A percentile compares a stretch with the other conserved stretches of the same genome.
phyloP scores from a whole-genome alignment of 2,113 vertebrate genomes.

The Gnathonemus echidnorhynchus region DNA sequence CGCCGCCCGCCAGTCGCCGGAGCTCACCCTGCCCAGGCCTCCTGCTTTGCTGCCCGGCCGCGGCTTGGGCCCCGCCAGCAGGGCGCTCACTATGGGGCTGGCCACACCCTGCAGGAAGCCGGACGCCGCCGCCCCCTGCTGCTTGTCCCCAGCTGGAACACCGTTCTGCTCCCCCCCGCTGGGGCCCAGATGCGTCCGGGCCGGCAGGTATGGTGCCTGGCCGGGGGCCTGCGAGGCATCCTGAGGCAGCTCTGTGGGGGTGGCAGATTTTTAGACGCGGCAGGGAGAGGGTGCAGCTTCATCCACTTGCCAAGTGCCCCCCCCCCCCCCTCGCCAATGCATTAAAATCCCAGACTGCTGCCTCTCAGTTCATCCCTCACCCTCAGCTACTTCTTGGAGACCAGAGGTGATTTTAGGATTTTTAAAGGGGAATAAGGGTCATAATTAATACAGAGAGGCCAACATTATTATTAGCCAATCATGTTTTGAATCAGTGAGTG shows the following conservation, averaged over 20 bases:
- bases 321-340: neutral
- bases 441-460: neutral
- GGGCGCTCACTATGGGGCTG: conserved; percentile 49
- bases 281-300: neutral
- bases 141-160: conserved; percentile 57
- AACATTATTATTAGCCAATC: neutral
- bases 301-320: neutral
- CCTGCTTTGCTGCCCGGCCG: conserved; percentile 45
- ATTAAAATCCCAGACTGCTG: neutral
- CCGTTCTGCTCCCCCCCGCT: conserved; percentile 49
- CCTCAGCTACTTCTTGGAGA: neutral
- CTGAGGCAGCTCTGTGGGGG: conserved; percentile 51
- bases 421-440: neutral
- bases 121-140: conserved; percentile 58
- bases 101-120: conserved; percentile 59
- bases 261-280: neutral
- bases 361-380: neutral
- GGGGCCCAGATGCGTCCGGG: conserved; percentile 50
- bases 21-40: conserved; percentile 57
- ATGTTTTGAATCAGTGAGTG: neutral
- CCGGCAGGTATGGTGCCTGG: conserved; percentile 70
- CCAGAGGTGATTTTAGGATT: neutral
- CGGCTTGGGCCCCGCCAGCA: conserved; percentile 47
- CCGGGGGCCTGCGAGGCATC: conserved; percentile 56
- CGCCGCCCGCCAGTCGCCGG: too few species aligned